Evolutionary conservation across 2,113 vertebrate genomes (phyloP).

Genomic region (Cryptoleucopteryx plumbea): DNA sequence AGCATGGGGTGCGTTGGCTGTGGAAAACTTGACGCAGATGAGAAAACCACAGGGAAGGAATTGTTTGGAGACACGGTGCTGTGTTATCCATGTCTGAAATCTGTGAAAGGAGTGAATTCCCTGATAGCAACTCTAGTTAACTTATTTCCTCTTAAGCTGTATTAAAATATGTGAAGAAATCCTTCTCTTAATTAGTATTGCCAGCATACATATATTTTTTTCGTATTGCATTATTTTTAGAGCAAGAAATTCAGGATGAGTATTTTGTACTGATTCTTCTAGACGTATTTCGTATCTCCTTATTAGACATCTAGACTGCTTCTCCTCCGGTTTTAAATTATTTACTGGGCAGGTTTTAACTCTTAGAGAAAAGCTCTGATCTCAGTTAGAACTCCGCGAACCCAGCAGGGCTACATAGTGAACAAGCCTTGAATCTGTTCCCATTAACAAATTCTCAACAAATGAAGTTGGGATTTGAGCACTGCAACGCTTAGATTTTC

Average conservation of each 20-base stretch:
- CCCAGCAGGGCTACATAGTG: accelerated
- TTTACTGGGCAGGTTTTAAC: not conserved
- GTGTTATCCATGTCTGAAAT: not conserved
- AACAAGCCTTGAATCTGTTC: not conserved
- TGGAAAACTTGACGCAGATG: not conserved
- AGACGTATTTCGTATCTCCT: not conserved
- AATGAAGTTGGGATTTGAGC: not conserved
- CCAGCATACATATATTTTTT: not conserved
- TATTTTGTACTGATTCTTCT: not conserved
- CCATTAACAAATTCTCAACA: not conserved
- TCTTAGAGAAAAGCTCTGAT: not conserved
- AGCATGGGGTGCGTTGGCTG: not conserved
- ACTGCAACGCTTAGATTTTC: not conserved
- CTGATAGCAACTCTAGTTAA: not conserved
- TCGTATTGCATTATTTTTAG: accelerated
- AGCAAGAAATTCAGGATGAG: not conserved
- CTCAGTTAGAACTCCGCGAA: not conserved
- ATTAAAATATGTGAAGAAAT: not conserved
- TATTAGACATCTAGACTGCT: not conserved
- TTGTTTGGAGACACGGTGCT: not conserved
- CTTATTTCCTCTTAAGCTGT: not conserved
- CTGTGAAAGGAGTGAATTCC: not conserved
- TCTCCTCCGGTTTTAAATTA: not conserved
- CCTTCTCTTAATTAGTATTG: not conserved
- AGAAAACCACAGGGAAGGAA: not conserved